phyloP scores from a whole-genome alignment of 2,888 invertebrate species.

The Euplexia lucipara region DNA sequence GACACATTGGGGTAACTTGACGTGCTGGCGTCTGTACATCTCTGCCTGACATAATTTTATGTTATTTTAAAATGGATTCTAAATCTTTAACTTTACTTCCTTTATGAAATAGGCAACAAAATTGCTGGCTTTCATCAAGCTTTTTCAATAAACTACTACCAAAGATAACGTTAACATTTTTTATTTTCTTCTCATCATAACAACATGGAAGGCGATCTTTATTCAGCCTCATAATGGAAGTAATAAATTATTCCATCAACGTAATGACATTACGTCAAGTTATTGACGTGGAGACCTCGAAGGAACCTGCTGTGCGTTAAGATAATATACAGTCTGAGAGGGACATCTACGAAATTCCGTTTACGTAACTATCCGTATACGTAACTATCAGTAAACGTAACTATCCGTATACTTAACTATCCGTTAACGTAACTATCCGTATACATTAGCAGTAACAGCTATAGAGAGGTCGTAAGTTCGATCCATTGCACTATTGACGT shows the following conservation, averaged over 20 bases:
- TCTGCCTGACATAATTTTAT: too few relatives aligned
- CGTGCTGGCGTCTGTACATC: too few relatives aligned
- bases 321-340: too few relatives aligned
- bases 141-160: conserved; percentile 25
- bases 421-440: too few relatives aligned
- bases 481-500: too few relatives aligned
- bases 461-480: too few relatives aligned
- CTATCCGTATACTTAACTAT: too few relatives aligned
- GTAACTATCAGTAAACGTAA: too few relatives aligned
- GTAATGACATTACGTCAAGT: conserved; percentile 48
- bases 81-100: conserved; percentile 14
- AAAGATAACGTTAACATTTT: conserved; percentile 34
- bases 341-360: too few relatives aligned
- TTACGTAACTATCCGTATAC: too few relatives aligned
- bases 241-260: conserved; percentile 61
- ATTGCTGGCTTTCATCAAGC: conserved; percentile 32
- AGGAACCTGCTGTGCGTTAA: conserved; percentile 9
- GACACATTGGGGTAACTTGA: too few relatives aligned
- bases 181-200: conserved; percentile 28
- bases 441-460: too few relatives aligned
- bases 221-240: conserved; percentile 37
- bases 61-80: not conserved
- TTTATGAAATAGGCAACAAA: conserved; percentile 7
- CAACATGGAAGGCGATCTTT: conserved; percentile 27
- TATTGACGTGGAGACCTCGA: conserved; percentile 45